phyloP scores from a whole-genome alignment of 2,113 vertebrate genomes.

The Chelonoidis abingdonii region DNA sequence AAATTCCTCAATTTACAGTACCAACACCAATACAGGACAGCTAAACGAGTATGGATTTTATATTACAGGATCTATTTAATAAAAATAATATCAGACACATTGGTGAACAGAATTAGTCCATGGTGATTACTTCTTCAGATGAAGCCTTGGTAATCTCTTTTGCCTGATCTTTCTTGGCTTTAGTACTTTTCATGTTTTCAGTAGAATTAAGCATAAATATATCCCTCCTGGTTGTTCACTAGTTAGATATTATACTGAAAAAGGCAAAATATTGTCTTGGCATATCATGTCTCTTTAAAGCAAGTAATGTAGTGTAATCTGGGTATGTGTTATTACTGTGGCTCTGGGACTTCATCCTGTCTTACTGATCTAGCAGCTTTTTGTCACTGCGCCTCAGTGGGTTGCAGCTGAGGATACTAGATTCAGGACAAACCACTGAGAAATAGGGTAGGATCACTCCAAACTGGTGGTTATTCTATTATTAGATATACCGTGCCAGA shows the following conservation, averaged over 20 bases:
- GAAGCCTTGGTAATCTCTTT: background rate
- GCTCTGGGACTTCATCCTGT: background rate
- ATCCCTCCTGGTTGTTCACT: accelerated
- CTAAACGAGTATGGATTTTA: background rate
- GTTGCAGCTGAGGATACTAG: too few species aligned
- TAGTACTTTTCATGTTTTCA: background rate
- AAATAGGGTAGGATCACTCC: too few species aligned
- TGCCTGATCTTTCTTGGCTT: background rate
- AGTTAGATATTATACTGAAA: background rate
- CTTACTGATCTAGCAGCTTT: background rate
- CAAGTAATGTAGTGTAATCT: background rate
- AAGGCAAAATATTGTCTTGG: background rate
- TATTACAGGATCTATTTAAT: background rate
- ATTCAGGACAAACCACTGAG: too few species aligned
- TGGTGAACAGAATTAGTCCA: background rate
- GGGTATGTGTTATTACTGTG: background rate
- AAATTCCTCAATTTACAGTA: background rate
- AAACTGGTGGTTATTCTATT: too few species aligned
- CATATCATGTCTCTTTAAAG: background rate
- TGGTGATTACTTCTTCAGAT: background rate
- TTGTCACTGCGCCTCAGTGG: too few species aligned
- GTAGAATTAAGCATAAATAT: background rate
- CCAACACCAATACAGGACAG: background rate
- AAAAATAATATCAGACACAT: background rate
- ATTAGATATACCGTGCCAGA: too few species aligned